phyloP scores from a whole-genome alignment of 2,888 invertebrate genomes.

The Sialis lutaria region DNA sequence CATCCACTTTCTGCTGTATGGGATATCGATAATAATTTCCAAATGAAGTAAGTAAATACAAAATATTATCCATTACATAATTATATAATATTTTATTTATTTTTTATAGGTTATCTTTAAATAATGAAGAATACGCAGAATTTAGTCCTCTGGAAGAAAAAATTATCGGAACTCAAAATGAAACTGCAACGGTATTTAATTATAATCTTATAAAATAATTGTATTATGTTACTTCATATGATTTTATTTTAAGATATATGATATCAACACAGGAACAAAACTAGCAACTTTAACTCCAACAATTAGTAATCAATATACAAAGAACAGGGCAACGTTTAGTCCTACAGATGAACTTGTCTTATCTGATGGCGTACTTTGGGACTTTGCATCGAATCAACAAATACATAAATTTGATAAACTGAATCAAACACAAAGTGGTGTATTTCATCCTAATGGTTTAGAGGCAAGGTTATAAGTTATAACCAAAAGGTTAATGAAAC shows the following conservation, averaged over 20 bases:
- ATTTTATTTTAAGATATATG: slow-evolving; percentile 50
- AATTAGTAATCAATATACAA: slow-evolving; percentile 81
- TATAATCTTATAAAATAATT: not conserved
- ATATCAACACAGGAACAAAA: slow-evolving; percentile 62
- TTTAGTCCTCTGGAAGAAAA: slow-evolving; percentile 81
- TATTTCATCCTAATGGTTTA: slow-evolving; percentile 89
- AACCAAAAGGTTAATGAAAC: not conserved
- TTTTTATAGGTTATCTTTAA: slow-evolving; percentile 44
- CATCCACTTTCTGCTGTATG: slow-evolving; percentile 68
- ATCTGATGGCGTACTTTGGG: slow-evolving; percentile 92
- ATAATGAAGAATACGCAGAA: slow-evolving; percentile 79
- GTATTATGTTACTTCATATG: not conserved
- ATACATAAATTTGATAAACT: slow-evolving; percentile 97
- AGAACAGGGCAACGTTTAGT: slow-evolving; percentile 88
- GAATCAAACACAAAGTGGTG: slow-evolving; percentile 85
- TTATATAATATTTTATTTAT: slow-evolving; percentile 9
- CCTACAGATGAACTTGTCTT: slow-evolving; percentile 87
- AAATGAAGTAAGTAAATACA: slow-evolving; percentile 36
- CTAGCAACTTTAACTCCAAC: slow-evolving; percentile 59
- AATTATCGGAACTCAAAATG: slow-evolving; percentile 76
- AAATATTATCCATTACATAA: slow-evolving; percentile 1
- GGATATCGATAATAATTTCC: slow-evolving; percentile 43
- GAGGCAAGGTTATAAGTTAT: slow-evolving; percentile 38
- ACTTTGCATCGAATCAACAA: slow-evolving; percentile 68
- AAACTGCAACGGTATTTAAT: slow-evolving; percentile 52